A percentile compares a stretch with the other conserved stretches of the same genome.
Conservation (phyloP, 1,140 invertebrate species). For the Sinonovacula constricta region DNA sequence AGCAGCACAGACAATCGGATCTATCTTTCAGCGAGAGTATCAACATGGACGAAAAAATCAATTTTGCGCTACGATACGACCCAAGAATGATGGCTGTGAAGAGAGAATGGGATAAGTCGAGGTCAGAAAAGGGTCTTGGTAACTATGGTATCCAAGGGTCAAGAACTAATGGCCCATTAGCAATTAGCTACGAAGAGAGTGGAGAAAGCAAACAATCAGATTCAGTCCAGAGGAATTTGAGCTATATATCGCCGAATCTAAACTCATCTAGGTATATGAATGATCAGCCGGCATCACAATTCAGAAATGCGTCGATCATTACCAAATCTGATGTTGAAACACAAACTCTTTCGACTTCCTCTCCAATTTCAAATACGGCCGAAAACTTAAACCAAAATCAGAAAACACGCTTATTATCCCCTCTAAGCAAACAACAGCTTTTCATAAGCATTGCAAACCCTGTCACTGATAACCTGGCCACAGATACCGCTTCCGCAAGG, state of each 20-base stretch:
- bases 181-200: not conserved
- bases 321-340: too few relatives aligned
- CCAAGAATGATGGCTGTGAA: conserved; percentile 26
- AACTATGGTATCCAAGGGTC: not conserved
- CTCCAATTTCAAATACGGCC: not conserved
- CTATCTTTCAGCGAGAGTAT: conserved; percentile 12
- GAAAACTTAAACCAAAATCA: not conserved
- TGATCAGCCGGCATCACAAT: too few relatives aligned
- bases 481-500: too few relatives aligned
- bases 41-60: conserved; percentile 36
- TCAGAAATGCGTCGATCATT: too few relatives aligned
- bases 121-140: not conserved
- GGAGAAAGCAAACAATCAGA: not conserved
- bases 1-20: not conserved
- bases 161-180: not conserved
- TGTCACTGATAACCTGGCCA: too few relatives aligned
- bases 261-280: too few relatives aligned
- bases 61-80: conserved; percentile 38
- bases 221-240: not conserved
- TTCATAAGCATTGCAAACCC: too few relatives aligned
- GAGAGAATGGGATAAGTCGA: conserved; percentile 4
- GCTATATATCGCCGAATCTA: not conserved
- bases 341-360: too few relatives aligned
- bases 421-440: not conserved
- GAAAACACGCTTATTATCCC: not conserved